A percentile compares a stretch with the other conserved stretches of the same genome.
Evolutionary conservation across 2,797 vertebrate genomes (phyloP).

Genomic region (Takifugu rubripes): DNA sequence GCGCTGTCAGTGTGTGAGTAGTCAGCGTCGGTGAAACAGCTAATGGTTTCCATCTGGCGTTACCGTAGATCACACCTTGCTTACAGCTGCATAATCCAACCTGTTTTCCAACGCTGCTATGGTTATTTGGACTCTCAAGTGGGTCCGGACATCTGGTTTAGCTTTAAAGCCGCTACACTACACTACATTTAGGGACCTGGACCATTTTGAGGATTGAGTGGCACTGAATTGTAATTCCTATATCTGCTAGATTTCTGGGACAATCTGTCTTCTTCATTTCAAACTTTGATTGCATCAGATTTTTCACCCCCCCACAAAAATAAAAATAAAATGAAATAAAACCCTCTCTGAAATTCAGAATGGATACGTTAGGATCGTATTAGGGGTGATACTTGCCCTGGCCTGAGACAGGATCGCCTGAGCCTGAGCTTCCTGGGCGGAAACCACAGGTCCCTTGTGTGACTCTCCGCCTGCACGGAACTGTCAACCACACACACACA

Average conservation of each 20-base stretch:
- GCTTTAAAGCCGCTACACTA: slow-evolving; percentile 27
- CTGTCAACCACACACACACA: slow-evolving; percentile 65
- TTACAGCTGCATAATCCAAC: slow-evolving; percentile 26
- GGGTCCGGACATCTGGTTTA: slow-evolving; percentile 55
- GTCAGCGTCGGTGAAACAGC: slow-evolving; percentile 33
- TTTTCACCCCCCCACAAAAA: no score
- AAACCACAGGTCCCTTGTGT: slow-evolving; percentile 89
- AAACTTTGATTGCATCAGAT: no score
- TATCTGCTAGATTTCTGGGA: no score
- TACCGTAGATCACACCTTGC: slow-evolving; percentile 43
- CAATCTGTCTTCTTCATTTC: no score
- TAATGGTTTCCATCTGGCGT: slow-evolving; percentile 55
- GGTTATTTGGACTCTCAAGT: slow-evolving; percentile 39
- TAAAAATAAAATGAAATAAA: no score
- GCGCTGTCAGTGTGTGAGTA: slow-evolving; percentile 52
- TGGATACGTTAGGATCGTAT: neutral
- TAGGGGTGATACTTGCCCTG: slow-evolving; percentile 77
- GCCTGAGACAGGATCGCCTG: slow-evolving; percentile 96
- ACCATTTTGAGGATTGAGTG: neutral
- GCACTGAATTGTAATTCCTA: neutral
- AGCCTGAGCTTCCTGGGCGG: slow-evolving; percentile 95
- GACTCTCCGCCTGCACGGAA: slow-evolving; percentile 92
- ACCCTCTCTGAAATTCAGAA: no score
- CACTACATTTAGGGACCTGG: slow-evolving; percentile 6
- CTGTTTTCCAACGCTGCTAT: slow-evolving; percentile 32